phyloP scores from a whole-genome alignment of 2,797 vertebrate genomes.

The Phaenicophaeus curvirostris region DNA sequence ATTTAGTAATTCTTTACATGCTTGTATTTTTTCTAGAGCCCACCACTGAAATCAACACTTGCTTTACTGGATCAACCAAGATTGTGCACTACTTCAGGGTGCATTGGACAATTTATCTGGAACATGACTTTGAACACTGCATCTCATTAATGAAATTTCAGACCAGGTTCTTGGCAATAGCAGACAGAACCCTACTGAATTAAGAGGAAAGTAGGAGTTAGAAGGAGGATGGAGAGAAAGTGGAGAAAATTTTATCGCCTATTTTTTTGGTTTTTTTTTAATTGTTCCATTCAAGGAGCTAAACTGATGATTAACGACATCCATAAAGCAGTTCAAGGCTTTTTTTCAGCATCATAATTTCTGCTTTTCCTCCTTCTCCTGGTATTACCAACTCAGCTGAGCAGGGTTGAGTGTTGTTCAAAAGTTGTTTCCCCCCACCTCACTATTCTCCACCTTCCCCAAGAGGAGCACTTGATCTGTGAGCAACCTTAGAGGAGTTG shows the following conservation, averaged over 20 bases:
- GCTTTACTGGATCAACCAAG: not conserved
- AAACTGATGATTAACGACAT: not conserved
- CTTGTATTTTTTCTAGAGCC: not conserved
- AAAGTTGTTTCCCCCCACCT: not conserved
- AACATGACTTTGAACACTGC: not conserved
- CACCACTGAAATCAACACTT: not conserved
- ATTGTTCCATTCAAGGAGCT: not conserved
- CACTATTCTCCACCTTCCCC: not conserved
- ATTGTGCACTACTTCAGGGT: not conserved
- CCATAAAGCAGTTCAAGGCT: not conserved
- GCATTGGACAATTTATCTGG: not conserved
- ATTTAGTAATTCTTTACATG: not conserved
- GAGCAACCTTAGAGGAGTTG: not conserved
- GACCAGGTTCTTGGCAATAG: not conserved
- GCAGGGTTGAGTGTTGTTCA: not conserved
- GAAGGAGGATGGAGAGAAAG: not conserved
- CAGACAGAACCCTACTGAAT: not conserved
- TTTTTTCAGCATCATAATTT: not conserved
- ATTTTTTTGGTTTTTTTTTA: not conserved
- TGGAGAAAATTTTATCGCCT: not conserved
- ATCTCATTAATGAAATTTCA: not conserved
- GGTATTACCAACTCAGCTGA: not conserved
- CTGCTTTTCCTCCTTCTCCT: not conserved
- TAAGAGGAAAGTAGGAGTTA: not conserved
- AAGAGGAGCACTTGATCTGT: not conserved